Evolutionary conservation across 2,888 invertebrate species (phyloP).

Genomic region (Xestia rhomboidea): DNA sequence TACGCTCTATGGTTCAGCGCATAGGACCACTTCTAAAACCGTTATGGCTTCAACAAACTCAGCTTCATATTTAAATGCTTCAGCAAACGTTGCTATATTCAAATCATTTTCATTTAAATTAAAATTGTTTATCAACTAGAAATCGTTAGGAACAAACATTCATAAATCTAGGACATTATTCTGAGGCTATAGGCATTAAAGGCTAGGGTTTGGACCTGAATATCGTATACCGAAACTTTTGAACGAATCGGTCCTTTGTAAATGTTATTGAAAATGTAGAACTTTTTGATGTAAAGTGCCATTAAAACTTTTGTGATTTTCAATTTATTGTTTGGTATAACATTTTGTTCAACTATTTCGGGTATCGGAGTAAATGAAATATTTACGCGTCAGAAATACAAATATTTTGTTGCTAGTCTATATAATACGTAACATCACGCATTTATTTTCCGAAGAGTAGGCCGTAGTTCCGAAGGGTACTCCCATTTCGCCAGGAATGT

Average conservation of each 20-base stretch:
- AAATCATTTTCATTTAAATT: background rate
- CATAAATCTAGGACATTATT: background rate
- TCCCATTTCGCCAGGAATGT: background rate
- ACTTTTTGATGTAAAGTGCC: constrained; percentile 36
- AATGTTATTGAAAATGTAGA: constrained; percentile 51
- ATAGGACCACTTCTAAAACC: constrained; percentile 7
- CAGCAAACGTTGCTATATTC: background rate
- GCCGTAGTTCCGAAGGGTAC: background rate
- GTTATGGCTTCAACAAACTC: constrained; percentile 14
- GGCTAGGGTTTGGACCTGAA: constrained; percentile 25
- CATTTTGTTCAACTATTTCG: constrained; percentile 19
- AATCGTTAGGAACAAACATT: constrained; percentile 9
- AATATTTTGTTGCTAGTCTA: background rate
- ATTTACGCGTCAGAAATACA: background rate
- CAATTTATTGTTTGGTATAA: constrained; percentile 28
- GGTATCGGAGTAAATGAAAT: constrained; percentile 13
- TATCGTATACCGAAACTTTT: constrained; percentile 27
- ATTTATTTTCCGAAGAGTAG: background rate
- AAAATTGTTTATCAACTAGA: background rate
- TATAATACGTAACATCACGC: background rate
- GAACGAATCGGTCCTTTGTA: constrained; percentile 15
- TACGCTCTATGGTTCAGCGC: background rate
- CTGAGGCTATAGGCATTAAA: constrained; percentile 9
- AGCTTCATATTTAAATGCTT: background rate
- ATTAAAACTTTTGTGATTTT: constrained; percentile 53